Evolutionary conservation across 2,888 invertebrate species (phyloP).

Genomic region (Nemotelus nigrinus): DNA sequence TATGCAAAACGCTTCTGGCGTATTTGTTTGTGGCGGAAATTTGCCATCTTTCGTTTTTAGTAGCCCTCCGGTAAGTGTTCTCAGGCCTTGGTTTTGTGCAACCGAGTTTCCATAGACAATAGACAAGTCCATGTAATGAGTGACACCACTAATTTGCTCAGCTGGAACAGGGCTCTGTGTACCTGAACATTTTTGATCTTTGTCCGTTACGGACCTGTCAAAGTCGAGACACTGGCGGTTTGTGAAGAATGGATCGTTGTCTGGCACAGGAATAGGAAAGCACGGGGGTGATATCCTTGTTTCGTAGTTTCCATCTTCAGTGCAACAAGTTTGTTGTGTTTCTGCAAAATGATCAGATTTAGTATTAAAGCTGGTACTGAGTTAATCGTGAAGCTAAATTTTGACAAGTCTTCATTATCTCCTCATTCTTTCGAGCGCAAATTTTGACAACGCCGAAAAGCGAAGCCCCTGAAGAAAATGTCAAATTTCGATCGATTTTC

Average conservation of each 20-base stretch:
- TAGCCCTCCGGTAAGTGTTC: slow-evolving; percentile 76
- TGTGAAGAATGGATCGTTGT: slow-evolving; percentile 68
- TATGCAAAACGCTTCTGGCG: slow-evolving; percentile 60
- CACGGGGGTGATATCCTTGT: slow-evolving; percentile 58
- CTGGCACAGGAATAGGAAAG: slow-evolving; percentile 68
- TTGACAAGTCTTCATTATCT: no score
- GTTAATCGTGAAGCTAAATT: no score
- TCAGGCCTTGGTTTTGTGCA: slow-evolving; percentile 71
- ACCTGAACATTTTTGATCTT: slow-evolving; percentile 70
- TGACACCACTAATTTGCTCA: slow-evolving; percentile 70
- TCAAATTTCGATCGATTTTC: no score
- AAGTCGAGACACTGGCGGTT: slow-evolving; percentile 71
- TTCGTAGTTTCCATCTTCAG: slow-evolving; percentile 65
- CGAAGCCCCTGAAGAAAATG: no score
- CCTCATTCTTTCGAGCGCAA: no score
- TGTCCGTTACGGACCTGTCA: slow-evolving; percentile 72
- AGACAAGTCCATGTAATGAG: slow-evolving; percentile 74
- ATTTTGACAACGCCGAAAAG: no score
- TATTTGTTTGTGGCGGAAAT: slow-evolving; percentile 77
- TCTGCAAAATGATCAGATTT: not conserved
- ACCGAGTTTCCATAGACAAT: slow-evolving; percentile 82
- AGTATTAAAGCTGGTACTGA: no score
- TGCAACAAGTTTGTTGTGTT: slow-evolving; percentile 74
- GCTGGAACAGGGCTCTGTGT: slow-evolving; percentile 66
- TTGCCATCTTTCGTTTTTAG: slow-evolving; percentile 73